These are phyloP conservation scores for Acanthococcus lagerstroemiae DNA, from an alignment of 2,888 invertebrate species.

Conservation along the genomic window DNA sequence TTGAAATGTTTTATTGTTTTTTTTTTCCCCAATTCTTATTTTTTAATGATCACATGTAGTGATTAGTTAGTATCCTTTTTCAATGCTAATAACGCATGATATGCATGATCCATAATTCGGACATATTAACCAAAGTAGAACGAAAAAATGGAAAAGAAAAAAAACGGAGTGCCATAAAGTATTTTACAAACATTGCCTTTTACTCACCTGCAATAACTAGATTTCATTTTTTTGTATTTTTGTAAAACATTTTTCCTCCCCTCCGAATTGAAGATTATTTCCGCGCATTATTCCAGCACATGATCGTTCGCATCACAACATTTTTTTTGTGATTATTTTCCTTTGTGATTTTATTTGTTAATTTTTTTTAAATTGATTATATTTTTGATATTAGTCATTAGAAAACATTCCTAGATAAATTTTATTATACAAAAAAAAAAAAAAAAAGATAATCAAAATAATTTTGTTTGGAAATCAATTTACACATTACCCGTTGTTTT, in stretches of 20 bases:
- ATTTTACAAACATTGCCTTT: too few species aligned
- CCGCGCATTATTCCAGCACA: not conserved
- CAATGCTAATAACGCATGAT: not conserved
- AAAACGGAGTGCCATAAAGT: too few species aligned
- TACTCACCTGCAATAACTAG: too few species aligned
- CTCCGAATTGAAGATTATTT: not conserved
- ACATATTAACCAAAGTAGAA: too few species aligned
- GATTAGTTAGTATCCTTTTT: not conserved
- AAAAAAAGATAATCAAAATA: not conserved
- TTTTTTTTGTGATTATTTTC: not conserved
- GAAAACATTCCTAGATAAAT: not conserved
- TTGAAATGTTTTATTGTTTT: not conserved
- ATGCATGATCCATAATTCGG: too few species aligned
- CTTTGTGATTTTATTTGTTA: not conserved
- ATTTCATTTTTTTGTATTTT: too few species aligned
- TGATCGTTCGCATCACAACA: not conserved
- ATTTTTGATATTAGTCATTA: not conserved
- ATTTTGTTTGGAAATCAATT: not conserved
- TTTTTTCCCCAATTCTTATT: not conserved
- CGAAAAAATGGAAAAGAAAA: too few species aligned
- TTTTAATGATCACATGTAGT: not conserved
- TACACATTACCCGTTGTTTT: not conserved
- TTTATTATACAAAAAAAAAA: not conserved
- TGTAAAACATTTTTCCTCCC: not conserved
- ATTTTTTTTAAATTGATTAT: not conserved